Evolutionary conservation across 2,888 invertebrate species (phyloP).

Genomic region (Agriotes lineatus): DNA sequence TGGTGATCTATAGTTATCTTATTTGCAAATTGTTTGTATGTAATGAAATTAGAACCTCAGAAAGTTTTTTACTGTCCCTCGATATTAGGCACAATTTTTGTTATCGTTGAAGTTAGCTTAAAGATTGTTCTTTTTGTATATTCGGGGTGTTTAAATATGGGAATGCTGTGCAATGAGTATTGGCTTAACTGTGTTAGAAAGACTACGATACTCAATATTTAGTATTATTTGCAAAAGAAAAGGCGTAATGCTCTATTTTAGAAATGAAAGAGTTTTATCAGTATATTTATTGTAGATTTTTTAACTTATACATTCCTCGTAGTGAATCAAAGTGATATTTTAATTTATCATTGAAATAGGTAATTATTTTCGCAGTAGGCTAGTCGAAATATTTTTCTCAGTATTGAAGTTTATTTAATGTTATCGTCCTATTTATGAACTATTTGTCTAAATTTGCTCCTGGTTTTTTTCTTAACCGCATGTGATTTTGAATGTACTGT

Average conservation of each 20-base stretch:
- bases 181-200: constrained; percentile 25
- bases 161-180: constrained; percentile 30
- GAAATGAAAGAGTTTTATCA: not conserved
- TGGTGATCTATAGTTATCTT: constrained; percentile 63
- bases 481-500: constrained; percentile 37
- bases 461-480: constrained; percentile 26
- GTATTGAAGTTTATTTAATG: constrained; percentile 6
- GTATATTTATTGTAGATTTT: constrained; percentile 33
- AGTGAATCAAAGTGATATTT: constrained; percentile 39
- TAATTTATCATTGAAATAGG: constrained; percentile 28
- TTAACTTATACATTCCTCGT: constrained; percentile 43
- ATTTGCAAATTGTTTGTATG: constrained; percentile 2
- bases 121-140: constrained; percentile 11
- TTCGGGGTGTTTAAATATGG: constrained; percentile 22
- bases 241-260: not conserved
- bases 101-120: constrained; percentile 21
- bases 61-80: constrained; percentile 32
- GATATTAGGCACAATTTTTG: constrained; percentile 35
- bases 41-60: constrained; percentile 13
- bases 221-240: constrained; percentile 17
- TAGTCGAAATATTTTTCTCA: constrained; percentile 11
- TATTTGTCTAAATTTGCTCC: not conserved
- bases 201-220: constrained; percentile 28
- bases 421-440: constrained; percentile 6
- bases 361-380: constrained; percentile 17